These are phyloP conservation scores for Nothobranchius furzeri DNA, from an alignment of 2,113 vertebrate species.

Conservation along the genomic window DNA sequence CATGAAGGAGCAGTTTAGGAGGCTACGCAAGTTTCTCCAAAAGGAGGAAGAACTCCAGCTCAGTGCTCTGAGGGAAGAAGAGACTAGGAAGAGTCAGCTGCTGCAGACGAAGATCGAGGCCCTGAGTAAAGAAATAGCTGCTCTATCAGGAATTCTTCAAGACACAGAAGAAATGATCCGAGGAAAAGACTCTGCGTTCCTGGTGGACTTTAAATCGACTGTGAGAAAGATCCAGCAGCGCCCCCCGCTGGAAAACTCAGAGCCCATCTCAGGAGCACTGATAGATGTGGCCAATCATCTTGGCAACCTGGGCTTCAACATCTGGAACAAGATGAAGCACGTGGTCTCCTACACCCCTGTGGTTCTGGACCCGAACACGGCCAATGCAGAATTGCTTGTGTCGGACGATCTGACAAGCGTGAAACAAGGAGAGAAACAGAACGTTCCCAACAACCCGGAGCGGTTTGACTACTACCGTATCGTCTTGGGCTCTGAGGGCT, in stretches of 20 bases:
- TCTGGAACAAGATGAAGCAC: constrained; percentile 23
- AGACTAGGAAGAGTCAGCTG: neutral
- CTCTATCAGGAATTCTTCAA: neutral
- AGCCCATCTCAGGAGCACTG: constrained; percentile 1
- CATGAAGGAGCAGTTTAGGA: constrained; percentile 12
- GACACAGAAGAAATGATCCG: neutral
- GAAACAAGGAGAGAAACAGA: neutral
- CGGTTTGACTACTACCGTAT: constrained; percentile 1
- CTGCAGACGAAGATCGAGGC: neutral
- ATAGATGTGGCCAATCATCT: constrained; percentile 28
- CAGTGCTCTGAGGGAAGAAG: constrained; percentile 12
- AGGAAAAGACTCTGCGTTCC: neutral
- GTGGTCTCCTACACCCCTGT: neutral
- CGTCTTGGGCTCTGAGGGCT: constrained; percentile 11
- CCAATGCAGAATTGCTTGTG: neutral
- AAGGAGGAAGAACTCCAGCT: constrained; percentile 6
- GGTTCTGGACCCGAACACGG: constrained; percentile 16
- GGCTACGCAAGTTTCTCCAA: constrained; percentile 3
- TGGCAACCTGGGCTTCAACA: constrained; percentile 19
- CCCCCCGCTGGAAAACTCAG: neutral
- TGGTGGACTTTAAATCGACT: neutral
- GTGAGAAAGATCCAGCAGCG: neutral
- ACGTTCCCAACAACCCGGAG: neutral
- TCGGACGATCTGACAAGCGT: constrained; percentile 6
- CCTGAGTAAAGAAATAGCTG: constrained; percentile 2